phyloP scores from a whole-genome alignment of 2,888 invertebrate genomes.

The Plusia festucae region DNA sequence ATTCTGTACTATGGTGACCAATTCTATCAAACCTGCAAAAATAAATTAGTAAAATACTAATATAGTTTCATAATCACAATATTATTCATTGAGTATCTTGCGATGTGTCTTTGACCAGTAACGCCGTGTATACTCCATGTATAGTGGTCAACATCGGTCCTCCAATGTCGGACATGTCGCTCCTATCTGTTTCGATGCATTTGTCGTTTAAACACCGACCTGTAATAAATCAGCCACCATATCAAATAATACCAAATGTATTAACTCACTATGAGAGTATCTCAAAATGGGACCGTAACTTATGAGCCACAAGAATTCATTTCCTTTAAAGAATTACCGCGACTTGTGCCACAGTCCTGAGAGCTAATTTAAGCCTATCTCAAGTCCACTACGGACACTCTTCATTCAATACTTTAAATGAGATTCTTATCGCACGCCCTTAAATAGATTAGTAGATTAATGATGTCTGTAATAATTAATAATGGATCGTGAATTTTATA shows the following conservation, averaged over 20 bases:
- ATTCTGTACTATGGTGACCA: no score
- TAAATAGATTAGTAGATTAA: slow-evolving; percentile 90
- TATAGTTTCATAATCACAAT: background rate
- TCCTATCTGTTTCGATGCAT: slow-evolving; percentile 89
- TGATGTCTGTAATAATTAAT: slow-evolving; percentile 90
- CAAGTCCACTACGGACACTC: slow-evolving; percentile 88
- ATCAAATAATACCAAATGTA: slow-evolving; percentile 54
- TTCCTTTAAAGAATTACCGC: slow-evolving; percentile 27
- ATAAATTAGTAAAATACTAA: background rate
- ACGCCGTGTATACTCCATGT: slow-evolving; percentile 72
- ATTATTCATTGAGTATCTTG: slow-evolving; percentile 61
- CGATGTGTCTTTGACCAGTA: slow-evolving; percentile 63
- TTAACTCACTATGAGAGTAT: slow-evolving; percentile 42
- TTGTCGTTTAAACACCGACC: slow-evolving; percentile 90
- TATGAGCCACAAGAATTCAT: slow-evolving; percentile 36
- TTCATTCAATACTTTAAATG: slow-evolving; percentile 90
- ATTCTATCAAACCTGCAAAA: background rate
- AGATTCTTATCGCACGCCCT: slow-evolving; percentile 89
- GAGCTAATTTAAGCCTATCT: slow-evolving; percentile 87
- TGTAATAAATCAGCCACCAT: slow-evolving; percentile 87
- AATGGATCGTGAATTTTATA: slow-evolving; percentile 89
- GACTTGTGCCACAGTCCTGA: slow-evolving; percentile 50
- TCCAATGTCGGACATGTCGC: slow-evolving; percentile 88
- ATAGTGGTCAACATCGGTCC: slow-evolving; percentile 87
- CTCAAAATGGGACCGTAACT: slow-evolving; percentile 47